Percentiles rank a stretch among this genome's conserved stretches.
These are phyloP conservation scores for Brachyptera risi DNA, from an alignment of 2,888 invertebrate species.

Conservation along the genomic window DNA sequence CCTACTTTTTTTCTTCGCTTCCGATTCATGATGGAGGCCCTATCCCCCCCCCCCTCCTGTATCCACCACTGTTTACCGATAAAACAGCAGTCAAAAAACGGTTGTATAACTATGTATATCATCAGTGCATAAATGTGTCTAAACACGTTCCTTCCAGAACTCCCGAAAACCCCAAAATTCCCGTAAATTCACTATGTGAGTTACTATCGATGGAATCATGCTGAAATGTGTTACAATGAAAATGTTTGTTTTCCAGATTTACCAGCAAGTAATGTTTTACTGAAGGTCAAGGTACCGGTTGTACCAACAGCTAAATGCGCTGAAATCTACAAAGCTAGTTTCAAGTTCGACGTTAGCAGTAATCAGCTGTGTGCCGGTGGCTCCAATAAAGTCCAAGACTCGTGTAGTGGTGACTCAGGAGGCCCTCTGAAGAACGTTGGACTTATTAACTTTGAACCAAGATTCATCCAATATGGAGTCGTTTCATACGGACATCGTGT, in stretches of 20 bases:
- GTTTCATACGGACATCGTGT: constrained; percentile 34
- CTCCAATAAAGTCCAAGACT: constrained; percentile 34
- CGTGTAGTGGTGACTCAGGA: constrained; percentile 29
- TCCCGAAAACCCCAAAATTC: too few species aligned
- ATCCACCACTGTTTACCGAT: too few species aligned
- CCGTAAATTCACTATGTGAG: too few species aligned
- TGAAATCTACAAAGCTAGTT: constrained; percentile 22
- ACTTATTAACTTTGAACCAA: background rate
- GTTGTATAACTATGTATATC: too few species aligned
- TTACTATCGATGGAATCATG: too few species aligned
- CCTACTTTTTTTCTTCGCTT: too few species aligned
- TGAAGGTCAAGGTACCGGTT: constrained; percentile 26
- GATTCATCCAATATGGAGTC: constrained; percentile 31
- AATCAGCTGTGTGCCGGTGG: constrained; percentile 30
- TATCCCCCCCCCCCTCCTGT: too few species aligned
- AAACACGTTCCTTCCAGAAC: too few species aligned
- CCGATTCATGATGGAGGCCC: too few species aligned
- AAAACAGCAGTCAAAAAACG: too few species aligned
- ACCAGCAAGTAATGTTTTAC: constrained; percentile 24
- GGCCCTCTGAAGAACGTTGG: constrained; percentile 34
- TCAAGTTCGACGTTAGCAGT: constrained; percentile 20
- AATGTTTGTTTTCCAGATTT: background rate
- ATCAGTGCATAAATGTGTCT: too few species aligned
- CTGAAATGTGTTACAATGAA: too few species aligned
- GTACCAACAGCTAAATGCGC: constrained; percentile 30